Percentiles rank a stretch among this genome's conserved stretches.
These are phyloP conservation scores for Novumbra hubbsi DNA, from an alignment of 2,797 vertebrate species.

Conservation along the genomic window DNA sequence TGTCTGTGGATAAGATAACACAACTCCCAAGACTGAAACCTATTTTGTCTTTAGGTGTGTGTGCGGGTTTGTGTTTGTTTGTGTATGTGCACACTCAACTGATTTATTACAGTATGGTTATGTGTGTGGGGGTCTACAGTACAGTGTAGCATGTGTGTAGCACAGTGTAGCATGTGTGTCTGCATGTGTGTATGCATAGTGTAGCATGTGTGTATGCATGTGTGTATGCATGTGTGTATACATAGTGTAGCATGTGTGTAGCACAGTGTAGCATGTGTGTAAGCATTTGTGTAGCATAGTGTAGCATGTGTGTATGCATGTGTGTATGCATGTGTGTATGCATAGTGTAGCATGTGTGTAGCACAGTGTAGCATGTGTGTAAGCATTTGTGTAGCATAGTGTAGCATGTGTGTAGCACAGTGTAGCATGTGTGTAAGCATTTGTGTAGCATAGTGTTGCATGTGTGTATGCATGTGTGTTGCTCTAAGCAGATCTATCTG, in stretches of 20 bases:
- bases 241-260: not conserved
- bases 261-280: no score
- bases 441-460: no score
- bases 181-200: not conserved
- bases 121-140: not conserved
- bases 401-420: not conserved
- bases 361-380: no score
- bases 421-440: not conserved
- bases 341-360: not conserved
- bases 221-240: no score
- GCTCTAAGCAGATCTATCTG: constrained; percentile 32
- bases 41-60: not conserved
- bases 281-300: not conserved
- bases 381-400: no score
- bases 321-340: no score
- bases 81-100: not conserved
- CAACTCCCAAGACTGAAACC: not conserved
- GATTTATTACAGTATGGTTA: not conserved
- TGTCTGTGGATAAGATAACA: constrained; percentile 44
- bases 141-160: not conserved
- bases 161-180: no score
- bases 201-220: no score
- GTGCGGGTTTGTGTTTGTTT: not conserved
- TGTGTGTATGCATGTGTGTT: no score
- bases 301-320: no score